Percentiles rank a stretch among this genome's conserved stretches.
These are phyloP conservation scores for Aphelenchoides bicaudatus DNA, from an alignment of 2,888 invertebrate species.

Conservation along the genomic window DNA sequence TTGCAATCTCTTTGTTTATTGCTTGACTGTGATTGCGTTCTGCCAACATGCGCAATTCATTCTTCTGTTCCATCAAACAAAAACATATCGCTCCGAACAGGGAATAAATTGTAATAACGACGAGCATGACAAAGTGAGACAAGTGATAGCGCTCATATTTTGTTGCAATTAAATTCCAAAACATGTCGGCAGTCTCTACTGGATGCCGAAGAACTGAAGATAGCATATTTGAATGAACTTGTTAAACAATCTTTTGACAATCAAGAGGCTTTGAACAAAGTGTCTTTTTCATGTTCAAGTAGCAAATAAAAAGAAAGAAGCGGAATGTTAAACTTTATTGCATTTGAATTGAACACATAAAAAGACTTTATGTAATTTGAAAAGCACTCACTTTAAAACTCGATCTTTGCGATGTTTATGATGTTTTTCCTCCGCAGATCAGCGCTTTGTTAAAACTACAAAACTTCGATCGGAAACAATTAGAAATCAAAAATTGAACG, in stretches of 20 bases:
- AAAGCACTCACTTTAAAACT: no score
- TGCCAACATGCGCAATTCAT: slow-evolving; percentile 17
- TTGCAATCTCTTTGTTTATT: slow-evolving; percentile 25
- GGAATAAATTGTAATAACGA: slow-evolving; percentile 44
- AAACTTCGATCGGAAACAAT: no score
- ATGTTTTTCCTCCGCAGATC: no score
- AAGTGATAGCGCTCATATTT: slow-evolving; percentile 46
- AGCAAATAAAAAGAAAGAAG: not conserved
- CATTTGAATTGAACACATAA: not conserved
- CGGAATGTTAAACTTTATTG: not conserved
- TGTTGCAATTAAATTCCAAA: slow-evolving; percentile 48
- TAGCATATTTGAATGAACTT: not conserved
- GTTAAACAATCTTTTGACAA: no score
- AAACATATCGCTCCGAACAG: slow-evolving; percentile 47
- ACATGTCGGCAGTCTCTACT: slow-evolving; percentile 37
- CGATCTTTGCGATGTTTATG: no score
- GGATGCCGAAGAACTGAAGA: not conserved
- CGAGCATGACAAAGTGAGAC: slow-evolving; percentile 43
- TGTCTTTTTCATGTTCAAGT: not conserved
- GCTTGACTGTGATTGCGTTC: not conserved
- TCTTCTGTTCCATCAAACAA: slow-evolving; percentile 38
- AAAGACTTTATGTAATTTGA: no score
- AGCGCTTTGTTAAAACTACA: no score
- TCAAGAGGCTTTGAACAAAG: not conserved
- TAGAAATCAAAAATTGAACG: no score